phyloP scores from a whole-genome alignment of 2,113 vertebrate species.

The Prunella fulvescens region DNA sequence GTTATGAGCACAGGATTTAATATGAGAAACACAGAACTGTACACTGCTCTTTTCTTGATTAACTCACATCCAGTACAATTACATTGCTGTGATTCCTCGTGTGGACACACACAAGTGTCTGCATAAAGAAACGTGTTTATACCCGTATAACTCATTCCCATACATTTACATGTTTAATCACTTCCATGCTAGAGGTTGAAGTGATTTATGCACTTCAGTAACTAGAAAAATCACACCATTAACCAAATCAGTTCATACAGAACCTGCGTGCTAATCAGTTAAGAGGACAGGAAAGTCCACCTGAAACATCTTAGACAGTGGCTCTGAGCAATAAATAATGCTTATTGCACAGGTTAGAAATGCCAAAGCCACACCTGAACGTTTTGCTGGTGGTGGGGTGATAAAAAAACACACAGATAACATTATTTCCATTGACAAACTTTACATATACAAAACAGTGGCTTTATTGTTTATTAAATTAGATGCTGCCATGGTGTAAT shows the following conservation, averaged over 20 bases:
- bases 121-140: neutral
- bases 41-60: neutral
- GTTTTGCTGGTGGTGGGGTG: slow-evolving; percentile 2
- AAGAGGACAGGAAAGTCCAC: slow-evolving; percentile 52
- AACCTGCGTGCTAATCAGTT: neutral
- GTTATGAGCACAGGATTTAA: neutral
- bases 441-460: slow-evolving; percentile 42
- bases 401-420: slow-evolving; percentile 56
- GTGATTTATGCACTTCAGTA: neutral
- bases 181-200: neutral
- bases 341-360: neutral
- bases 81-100: neutral
- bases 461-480: slow-evolving; percentile 63
- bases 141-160: neutral
- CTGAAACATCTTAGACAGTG: slow-evolving; percentile 2
- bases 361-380: slow-evolving; percentile 2
- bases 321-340: slow-evolving; percentile 34
- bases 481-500: slow-evolving; percentile 24
- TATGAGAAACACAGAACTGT: neutral
- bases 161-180: slow-evolving; percentile 9
- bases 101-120: neutral
- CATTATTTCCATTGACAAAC: slow-evolving; percentile 55
- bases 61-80: neutral
- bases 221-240: slow-evolving; percentile 25
- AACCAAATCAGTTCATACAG: slow-evolving; percentile 31